phyloP scores from a whole-genome alignment of 2,797 vertebrate species.

The Pseudochirops corinnae region DNA sequence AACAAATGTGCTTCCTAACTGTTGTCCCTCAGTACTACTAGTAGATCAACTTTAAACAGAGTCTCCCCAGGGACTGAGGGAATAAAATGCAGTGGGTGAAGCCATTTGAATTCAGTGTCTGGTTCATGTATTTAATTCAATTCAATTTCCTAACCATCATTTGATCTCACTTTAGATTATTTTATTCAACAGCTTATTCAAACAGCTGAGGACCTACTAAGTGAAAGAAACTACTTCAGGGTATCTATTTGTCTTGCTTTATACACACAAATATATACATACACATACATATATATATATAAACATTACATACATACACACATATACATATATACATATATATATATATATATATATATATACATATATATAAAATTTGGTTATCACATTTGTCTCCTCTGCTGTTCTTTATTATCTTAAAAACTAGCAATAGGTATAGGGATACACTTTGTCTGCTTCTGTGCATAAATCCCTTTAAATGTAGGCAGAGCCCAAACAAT shows the following conservation, averaged over 20 bases:
- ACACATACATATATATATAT: background rate
- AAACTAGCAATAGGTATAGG: background rate
- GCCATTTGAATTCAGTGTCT: background rate
- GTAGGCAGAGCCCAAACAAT: background rate
- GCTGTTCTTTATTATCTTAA: conserved; percentile 4
- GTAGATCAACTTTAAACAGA: background rate
- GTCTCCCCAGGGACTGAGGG: background rate
- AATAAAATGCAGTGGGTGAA: background rate
- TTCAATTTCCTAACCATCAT: background rate
- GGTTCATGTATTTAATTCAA: background rate
- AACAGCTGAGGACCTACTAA: background rate
- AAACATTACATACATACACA: too few relatives aligned
- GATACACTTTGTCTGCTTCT: background rate
- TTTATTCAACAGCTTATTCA: background rate
- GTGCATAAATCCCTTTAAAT: background rate
- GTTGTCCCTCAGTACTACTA: background rate
- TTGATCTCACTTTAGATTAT: background rate
- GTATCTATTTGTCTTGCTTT: background rate
- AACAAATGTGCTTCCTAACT: background rate
- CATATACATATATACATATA: too few relatives aligned
- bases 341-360: too few relatives aligned
- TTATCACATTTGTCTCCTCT: conserved; percentile 18
- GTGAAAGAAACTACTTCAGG: background rate
- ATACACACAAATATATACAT: background rate
- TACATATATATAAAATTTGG: background rate